These are phyloP conservation scores for Oryctes rhinoceros DNA, from an alignment of 1,140 invertebrate genomes.

Conservation along the genomic window DNA sequence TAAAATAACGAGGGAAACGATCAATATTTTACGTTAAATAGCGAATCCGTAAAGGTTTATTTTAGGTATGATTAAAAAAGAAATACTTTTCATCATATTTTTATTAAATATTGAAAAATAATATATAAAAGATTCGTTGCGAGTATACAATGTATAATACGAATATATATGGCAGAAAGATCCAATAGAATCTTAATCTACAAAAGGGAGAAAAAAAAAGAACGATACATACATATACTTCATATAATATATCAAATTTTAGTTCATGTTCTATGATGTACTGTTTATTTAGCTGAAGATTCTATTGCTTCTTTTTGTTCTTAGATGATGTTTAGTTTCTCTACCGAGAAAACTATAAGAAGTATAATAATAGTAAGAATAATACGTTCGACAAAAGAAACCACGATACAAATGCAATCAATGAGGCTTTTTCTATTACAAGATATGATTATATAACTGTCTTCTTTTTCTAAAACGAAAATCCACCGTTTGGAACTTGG, in stretches of 20 bases:
- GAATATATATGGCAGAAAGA: not conserved
- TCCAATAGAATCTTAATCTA: too few species aligned
- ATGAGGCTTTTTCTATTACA: not conserved
- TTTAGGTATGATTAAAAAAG: too few species aligned
- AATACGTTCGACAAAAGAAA: constrained; percentile 1
- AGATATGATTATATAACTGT: not conserved
- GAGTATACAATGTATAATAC: not conserved
- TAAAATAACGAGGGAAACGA: too few species aligned
- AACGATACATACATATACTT: not conserved
- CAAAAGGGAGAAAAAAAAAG: not conserved
- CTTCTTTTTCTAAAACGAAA: constrained; percentile 51
- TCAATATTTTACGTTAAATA: too few species aligned
- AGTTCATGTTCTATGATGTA: not conserved
- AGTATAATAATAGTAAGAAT: not conserved
- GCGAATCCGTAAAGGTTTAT: too few species aligned
- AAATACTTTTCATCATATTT: not conserved
- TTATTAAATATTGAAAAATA: constrained; percentile 8
- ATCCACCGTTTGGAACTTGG: constrained; percentile 55
- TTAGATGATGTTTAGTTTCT: too few species aligned
- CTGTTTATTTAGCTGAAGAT: too few species aligned
- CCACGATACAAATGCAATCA: not conserved
- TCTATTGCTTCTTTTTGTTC: too few species aligned
- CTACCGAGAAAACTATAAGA: not conserved
- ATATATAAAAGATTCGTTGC: not conserved
- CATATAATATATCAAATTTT: not conserved